A percentile compares a stretch with the other conserved stretches of the same genome.
Conservation (phyloP, 2,797 vertebrate genomes). For the Malacoraja senta region DNA sequence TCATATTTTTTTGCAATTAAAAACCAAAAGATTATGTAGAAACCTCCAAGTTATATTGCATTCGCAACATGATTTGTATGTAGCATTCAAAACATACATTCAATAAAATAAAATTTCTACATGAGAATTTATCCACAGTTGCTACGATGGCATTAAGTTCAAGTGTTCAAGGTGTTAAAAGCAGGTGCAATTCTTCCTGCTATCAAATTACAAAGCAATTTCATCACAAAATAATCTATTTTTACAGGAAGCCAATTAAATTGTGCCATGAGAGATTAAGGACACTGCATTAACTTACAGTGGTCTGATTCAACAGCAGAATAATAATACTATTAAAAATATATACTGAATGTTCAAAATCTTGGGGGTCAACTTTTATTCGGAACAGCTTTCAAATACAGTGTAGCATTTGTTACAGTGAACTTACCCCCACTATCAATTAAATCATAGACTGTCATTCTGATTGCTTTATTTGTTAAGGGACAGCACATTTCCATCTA, state of each 20-base stretch:
- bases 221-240: slow-evolving; percentile 79
- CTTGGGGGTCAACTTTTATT: slow-evolving; percentile 73
- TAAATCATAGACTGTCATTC: slow-evolving; percentile 84
- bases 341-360: slow-evolving; percentile 88
- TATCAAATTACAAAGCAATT: slow-evolving; percentile 73
- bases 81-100: not conserved
- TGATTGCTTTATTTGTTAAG: slow-evolving; percentile 85
- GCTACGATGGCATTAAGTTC: slow-evolving; percentile 39
- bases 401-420: slow-evolving; percentile 80
- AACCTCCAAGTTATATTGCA: not conserved
- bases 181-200: slow-evolving; percentile 59
- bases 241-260: slow-evolving; percentile 92
- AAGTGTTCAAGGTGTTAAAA: slow-evolving; percentile 52
- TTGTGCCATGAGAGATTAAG: slow-evolving; percentile 85
- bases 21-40: not conserved
- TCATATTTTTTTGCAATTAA: not conserved
- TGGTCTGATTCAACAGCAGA: slow-evolving; percentile 68
- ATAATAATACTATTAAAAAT: slow-evolving; percentile 75
- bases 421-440: slow-evolving; percentile 78
- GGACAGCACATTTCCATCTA: slow-evolving; percentile 83
- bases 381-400: slow-evolving; percentile 82
- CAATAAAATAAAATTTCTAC: not conserved
- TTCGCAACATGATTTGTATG: not conserved
- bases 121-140: slow-evolving; percentile 42
- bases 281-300: slow-evolving; percentile 78